These are phyloP conservation scores for Rutpela maculata DNA, from an alignment of 2,888 invertebrate species.

Conservation along the genomic window DNA sequence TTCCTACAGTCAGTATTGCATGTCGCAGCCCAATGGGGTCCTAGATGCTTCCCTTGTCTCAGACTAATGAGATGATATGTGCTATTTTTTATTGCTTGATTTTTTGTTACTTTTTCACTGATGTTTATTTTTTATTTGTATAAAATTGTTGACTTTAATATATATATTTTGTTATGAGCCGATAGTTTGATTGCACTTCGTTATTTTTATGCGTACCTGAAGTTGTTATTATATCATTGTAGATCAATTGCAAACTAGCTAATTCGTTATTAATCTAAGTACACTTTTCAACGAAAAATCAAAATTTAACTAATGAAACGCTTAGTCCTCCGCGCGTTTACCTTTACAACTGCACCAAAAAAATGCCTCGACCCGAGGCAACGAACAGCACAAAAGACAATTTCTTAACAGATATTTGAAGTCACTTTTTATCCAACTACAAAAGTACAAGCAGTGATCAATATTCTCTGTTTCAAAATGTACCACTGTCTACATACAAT, in stretches of 20 bases:
- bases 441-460: too few relatives aligned
- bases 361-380: neutral
- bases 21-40: slow-evolving; percentile 67
- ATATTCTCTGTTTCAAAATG: too few relatives aligned
- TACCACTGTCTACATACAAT: too few relatives aligned
- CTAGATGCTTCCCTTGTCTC: slow-evolving; percentile 71
- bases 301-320: slow-evolving; percentile 63
- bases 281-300: slow-evolving; percentile 66
- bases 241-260: slow-evolving; percentile 61
- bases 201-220: slow-evolving; percentile 68
- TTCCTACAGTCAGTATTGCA: slow-evolving; percentile 68
- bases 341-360: slow-evolving; percentile 53
- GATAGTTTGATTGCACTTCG: slow-evolving; percentile 66
- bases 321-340: slow-evolving; percentile 55
- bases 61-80: slow-evolving; percentile 62
- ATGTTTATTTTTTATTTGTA: slow-evolving; percentile 73
- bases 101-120: slow-evolving; percentile 72
- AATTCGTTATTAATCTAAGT: slow-evolving; percentile 60
- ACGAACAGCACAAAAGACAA: neutral
- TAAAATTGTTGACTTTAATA: slow-evolving; percentile 76
- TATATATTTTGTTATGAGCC: slow-evolving; percentile 77
- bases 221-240: slow-evolving; percentile 65
- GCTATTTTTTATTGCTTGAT: slow-evolving; percentile 68
- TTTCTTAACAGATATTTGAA: neutral
- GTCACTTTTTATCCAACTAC: slow-evolving; percentile 9